Conservation (phyloP, 2,113 vertebrate genomes). For the Myrmecophaga tridactyla region DNA sequence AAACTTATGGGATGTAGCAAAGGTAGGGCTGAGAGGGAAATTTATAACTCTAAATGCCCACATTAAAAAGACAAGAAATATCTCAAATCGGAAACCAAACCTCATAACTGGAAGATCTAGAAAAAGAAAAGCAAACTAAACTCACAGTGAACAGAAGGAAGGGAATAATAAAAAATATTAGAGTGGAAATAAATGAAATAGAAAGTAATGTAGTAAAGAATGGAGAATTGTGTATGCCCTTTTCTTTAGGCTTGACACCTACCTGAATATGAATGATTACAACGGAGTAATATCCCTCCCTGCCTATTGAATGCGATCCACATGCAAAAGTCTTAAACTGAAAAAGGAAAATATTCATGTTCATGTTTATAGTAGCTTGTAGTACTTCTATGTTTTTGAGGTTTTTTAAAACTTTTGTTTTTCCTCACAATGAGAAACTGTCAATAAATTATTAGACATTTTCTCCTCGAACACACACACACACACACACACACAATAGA, state of each 20-base stretch:
- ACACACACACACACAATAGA: no score
- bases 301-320: slow-evolving; percentile 79
- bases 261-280: slow-evolving; percentile 86
- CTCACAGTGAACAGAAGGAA: no score
- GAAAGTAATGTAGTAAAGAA: no score
- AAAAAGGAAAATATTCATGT: slow-evolving; percentile 83
- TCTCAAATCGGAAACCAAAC: no score
- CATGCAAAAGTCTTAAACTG: slow-evolving; percentile 79
- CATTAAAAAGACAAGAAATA: no score
- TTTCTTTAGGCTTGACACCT: slow-evolving; percentile 86
- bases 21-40: no score
- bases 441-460: slow-evolving; percentile 98
- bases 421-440: slow-evolving; percentile 98
- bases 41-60: no score
- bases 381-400: slow-evolving; percentile 83
- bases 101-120: no score
- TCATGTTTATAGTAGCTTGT: slow-evolving; percentile 83
- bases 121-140: no score
- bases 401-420: slow-evolving; percentile 92
- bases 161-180: no score
- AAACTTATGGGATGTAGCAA: no score
- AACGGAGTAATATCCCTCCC: slow-evolving; percentile 82
- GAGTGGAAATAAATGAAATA: no score
- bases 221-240: slow-evolving; percentile 85
- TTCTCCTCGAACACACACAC: slow-evolving; percentile 87